A percentile compares a stretch with the other conserved stretches of the same genome.
Evolutionary conservation across 2,888 invertebrate species (phyloP).

Genomic region (Ecdyonurus torrentis): DNA sequence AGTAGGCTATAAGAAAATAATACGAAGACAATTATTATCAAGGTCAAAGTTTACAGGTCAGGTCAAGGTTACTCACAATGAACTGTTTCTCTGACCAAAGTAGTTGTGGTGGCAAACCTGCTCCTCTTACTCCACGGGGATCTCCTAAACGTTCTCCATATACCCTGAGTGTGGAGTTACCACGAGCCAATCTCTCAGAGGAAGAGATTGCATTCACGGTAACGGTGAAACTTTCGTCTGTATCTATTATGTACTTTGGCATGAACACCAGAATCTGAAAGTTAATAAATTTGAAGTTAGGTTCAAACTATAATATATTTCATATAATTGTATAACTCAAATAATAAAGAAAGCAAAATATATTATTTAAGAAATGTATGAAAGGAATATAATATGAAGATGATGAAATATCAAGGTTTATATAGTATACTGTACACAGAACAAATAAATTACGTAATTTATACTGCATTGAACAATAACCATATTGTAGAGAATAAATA

Average conservation of each 20-base stretch:
- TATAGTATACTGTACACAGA: too few relatives aligned
- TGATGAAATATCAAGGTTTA: too few relatives aligned
- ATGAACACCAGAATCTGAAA: conserved; percentile 22
- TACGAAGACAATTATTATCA: too few relatives aligned
- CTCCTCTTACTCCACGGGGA: neutral
- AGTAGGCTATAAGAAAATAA: neutral
- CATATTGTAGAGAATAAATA: too few relatives aligned
- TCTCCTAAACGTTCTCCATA: conserved; percentile 14
- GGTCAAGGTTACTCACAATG: conserved; percentile 17
- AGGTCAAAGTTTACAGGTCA: too few relatives aligned
- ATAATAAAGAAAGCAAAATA: too few relatives aligned
- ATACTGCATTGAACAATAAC: too few relatives aligned
- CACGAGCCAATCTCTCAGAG: conserved; percentile 22
- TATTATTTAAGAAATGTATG: too few relatives aligned
- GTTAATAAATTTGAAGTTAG: neutral
- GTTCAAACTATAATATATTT: conserved; percentile 6
- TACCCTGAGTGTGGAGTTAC: conserved; percentile 23
- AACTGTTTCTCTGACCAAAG: conserved; percentile 14
- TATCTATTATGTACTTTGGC: conserved; percentile 22
- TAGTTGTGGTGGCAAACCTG: neutral
- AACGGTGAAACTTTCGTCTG: conserved; percentile 21
- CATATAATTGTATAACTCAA: too few relatives aligned
- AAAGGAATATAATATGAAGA: too few relatives aligned
- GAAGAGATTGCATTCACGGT: conserved; percentile 20
- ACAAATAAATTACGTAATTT: too few relatives aligned